Percentiles rank a stretch among this genome's conserved stretches.
These are phyloP conservation scores for Enteromius mattozi DNA, from an alignment of 2,797 vertebrate species.

Conservation along the genomic window DNA sequence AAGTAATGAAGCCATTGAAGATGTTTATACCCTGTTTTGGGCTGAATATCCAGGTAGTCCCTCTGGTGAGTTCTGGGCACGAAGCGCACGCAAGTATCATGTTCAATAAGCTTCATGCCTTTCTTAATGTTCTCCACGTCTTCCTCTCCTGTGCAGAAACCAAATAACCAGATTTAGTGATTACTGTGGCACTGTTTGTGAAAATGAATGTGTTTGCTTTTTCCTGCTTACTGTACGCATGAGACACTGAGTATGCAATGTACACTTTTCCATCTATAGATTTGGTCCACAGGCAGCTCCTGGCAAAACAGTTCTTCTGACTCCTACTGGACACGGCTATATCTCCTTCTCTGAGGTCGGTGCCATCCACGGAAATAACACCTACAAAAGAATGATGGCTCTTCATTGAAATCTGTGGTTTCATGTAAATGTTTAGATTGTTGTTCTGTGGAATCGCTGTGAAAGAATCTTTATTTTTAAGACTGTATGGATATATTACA, in stretches of 20 bases:
- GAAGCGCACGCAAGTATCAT: constrained; percentile 79
- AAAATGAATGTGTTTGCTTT: neutral
- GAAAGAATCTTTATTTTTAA: neutral
- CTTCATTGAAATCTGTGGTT: neutral
- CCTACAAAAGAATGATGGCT: constrained; percentile 59
- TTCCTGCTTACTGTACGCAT: constrained; percentile 77
- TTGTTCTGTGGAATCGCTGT: neutral
- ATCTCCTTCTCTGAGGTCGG: constrained; percentile 82
- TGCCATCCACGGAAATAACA: constrained; percentile 67
- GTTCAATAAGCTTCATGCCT: constrained; percentile 77
- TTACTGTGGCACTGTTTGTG: neutral
- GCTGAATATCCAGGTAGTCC: constrained; percentile 80
- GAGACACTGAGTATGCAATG: constrained; percentile 79
- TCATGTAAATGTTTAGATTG: neutral
- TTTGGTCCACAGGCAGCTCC: constrained; percentile 82
- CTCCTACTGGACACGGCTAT: constrained; percentile 80
- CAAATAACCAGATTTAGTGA: neutral
- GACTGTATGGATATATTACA: neutral
- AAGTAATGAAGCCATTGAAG: neutral
- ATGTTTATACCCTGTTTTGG: constrained; percentile 75
- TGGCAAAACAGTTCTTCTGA: constrained; percentile 80
- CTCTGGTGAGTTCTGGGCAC: constrained; percentile 78
- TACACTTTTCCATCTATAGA: constrained; percentile 85
- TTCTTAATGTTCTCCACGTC: constrained; percentile 72
- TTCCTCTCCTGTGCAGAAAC: constrained; percentile 66